phyloP scores from a whole-genome alignment of 2,888 invertebrate genomes.

The Pachycephus smyrnensis region DNA sequence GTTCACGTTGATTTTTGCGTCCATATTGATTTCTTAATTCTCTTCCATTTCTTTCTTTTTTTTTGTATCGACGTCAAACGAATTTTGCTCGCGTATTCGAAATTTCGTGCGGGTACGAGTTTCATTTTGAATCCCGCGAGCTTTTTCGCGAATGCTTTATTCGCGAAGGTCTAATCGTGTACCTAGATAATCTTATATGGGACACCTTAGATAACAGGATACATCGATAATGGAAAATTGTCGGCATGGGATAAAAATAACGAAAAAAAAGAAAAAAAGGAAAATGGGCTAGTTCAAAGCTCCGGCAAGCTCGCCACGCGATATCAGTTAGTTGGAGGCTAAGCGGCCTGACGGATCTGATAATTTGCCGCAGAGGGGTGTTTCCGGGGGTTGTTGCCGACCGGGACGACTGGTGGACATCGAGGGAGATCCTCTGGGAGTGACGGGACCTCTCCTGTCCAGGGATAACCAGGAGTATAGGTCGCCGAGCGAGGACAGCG shows the following conservation, averaged over 20 bases:
- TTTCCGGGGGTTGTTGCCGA: constrained; percentile 56
- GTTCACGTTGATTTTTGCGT: neutral
- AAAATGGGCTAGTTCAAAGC: constrained; percentile 37
- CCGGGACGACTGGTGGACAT: constrained; percentile 64
- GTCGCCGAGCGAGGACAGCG: constrained; percentile 95
- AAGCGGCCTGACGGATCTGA: constrained; percentile 37
- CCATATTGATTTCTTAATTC: neutral
- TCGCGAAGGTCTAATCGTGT: too few relatives aligned
- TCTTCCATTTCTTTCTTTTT: neutral
- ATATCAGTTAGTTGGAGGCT: neutral
- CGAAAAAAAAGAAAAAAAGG: neutral
- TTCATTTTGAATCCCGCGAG: too few relatives aligned
- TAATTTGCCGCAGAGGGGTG: constrained; percentile 64
- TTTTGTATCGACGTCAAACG: too few relatives aligned
- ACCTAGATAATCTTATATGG: too few relatives aligned
- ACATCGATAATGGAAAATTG: too few relatives aligned
- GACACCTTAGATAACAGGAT: too few relatives aligned
- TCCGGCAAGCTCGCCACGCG: constrained; percentile 50
- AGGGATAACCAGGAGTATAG: constrained; percentile 78
- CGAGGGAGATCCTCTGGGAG: constrained; percentile 65
- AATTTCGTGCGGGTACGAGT: too few relatives aligned
- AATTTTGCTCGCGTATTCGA: too few relatives aligned
- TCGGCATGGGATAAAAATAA: neutral
- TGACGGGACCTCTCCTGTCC: constrained; percentile 60
- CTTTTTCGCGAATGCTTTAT: too few relatives aligned